These are phyloP conservation scores for Drosophila eohydei DNA, from an alignment of 2,888 invertebrate genomes.

Conservation along the genomic window DNA sequence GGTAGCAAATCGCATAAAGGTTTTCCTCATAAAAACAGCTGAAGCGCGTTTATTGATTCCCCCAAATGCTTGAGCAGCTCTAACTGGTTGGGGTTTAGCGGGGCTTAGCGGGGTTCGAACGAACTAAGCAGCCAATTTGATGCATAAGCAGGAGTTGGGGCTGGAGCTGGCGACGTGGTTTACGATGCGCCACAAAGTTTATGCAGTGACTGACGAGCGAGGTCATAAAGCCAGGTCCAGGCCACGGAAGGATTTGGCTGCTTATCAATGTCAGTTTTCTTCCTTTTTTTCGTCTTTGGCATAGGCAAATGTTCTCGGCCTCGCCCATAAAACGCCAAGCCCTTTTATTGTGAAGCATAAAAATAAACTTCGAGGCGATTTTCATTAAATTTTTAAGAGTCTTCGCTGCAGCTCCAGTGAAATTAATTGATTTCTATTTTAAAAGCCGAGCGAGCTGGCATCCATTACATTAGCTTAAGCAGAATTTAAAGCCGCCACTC, in stretches of 20 bases:
- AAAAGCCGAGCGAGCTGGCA: conserved; percentile 25
- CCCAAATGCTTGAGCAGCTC: conserved; percentile 11
- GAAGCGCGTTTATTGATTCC: conserved; percentile 72
- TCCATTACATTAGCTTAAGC: conserved; percentile 41
- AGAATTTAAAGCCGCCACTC: conserved; percentile 40
- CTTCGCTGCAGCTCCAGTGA: conserved; percentile 18
- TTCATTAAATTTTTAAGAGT: conserved; percentile 68
- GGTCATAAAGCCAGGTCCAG: conserved; percentile 54
- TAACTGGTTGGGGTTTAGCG: neutral
- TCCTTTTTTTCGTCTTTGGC: conserved; percentile 1
- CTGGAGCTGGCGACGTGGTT: conserved; percentile 35
- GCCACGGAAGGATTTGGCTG: conserved; percentile 58
- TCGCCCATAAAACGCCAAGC: conserved; percentile 56
- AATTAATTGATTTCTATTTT: conserved; percentile 66
- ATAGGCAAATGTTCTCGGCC: conserved; percentile 52
- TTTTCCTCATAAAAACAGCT: conserved; percentile 62
- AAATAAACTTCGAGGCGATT: conserved; percentile 67
- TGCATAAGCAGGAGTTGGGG: conserved; percentile 44
- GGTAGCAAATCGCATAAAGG: conserved; percentile 54
- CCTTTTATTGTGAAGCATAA: conserved; percentile 69
- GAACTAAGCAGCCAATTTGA: conserved; percentile 71
- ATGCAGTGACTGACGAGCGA: conserved; percentile 62
- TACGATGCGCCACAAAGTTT: conserved; percentile 74
- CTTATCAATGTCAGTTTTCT: conserved; percentile 59
- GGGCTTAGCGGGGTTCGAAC: neutral